These are phyloP conservation scores for Oreochromis grahami DNA, from an alignment of 2,797 vertebrate genomes.

Conservation along the genomic window DNA sequence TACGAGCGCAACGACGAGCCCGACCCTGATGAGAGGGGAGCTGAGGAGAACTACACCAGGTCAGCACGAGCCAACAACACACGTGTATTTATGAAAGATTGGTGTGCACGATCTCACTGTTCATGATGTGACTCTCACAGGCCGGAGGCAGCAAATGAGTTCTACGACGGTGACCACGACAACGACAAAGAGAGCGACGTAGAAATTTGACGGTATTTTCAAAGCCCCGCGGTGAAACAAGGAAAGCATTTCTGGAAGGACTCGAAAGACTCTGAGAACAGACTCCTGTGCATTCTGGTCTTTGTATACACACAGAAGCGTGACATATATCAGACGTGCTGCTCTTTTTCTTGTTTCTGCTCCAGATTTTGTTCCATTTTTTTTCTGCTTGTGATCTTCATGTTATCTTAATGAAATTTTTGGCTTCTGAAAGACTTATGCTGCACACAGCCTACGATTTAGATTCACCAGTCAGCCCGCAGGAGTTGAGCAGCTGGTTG, in stretches of 20 bases:
- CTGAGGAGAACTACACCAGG: conserved; percentile 93
- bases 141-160: conserved; percentile 93
- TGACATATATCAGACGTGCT: neutral
- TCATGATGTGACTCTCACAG: conserved; percentile 53
- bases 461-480: neutral
- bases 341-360: neutral
- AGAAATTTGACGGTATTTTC: conserved; percentile 81
- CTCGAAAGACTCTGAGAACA: neutral
- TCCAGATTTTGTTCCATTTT: neutral
- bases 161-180: conserved; percentile 97
- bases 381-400: neutral
- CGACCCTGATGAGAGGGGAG: conserved; percentile 91
- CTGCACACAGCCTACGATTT: neutral
- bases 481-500: neutral
- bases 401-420: neutral
- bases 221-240: neutral
- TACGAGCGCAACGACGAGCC: conserved; percentile 93
- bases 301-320: neutral
- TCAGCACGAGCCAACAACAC: conserved; percentile 24
- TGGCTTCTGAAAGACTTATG: neutral
- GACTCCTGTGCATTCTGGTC: neutral
- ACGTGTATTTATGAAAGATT: neutral
- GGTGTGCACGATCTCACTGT: neutral
- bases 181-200: conserved; percentile 98
- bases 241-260: neutral